Base-by-base conservation (phyloP, 2,888 invertebrate genomes). In the Agrilus mali region DNA sequence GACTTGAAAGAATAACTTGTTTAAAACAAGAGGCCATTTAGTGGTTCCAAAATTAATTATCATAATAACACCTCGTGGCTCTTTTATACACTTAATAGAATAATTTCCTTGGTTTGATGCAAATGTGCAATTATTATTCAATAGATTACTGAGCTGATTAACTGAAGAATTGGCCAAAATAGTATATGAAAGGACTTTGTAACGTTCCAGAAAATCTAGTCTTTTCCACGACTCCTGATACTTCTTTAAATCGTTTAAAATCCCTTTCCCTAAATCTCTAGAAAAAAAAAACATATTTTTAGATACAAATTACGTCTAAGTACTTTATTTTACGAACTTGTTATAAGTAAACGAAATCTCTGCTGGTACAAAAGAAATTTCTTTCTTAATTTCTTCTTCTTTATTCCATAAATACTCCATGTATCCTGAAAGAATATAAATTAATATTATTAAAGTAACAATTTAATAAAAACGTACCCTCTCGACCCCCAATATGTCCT, bases 401-500 rank as follows among this genome's bases (percentile, higher is more conserved):
- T 10, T 10, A 2, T 2, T 10, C 10, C 8, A 3, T 27, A n/a
- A 14, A 35, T 13, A n/a, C 4, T 35, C 35, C 35, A 35, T 15
- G n/a, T 10, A 35, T 2, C 35, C 35, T 35, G 12, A 14, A 35
- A 35, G 8, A 14, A 35, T 12, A 4, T 13, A 16, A 15, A 15
- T n/a, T 7, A n/a, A 14, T 8, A 35, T 3, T 35, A 1, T n/a
- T 35, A 10, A 35, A 3, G 12, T 15, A 15, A 16, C 6, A 8
- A n/a, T 8, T 2, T 7, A 15, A 40, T 41, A 10, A 37, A 48
- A 27, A 43, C 36, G 14, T 55, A 63, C 65, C 66, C 55, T 60
- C 55, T 50, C 49, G 53, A 22, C 65, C 66, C 2, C 73, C 73
- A 56, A 71, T 70, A 50, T 67, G 60, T 8, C 73, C 73, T 51